Base-by-base conservation (phyloP, 2,797 vertebrate species). In the Gadopsis bispinosus region DNA sequence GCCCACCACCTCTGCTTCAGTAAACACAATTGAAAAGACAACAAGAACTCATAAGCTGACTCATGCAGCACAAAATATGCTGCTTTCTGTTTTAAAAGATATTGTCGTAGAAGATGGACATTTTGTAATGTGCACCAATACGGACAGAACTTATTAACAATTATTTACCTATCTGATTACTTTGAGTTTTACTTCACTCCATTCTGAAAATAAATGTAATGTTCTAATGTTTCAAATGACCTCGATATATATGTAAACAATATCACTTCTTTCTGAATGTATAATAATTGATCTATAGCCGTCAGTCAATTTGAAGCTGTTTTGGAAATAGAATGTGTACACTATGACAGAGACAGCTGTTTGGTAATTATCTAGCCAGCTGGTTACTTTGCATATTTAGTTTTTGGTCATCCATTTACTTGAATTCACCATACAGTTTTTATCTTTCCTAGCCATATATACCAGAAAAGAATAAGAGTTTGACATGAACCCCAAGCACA, bases 1-100 rank as follows among this genome's bases (percentile, higher is more conserved):
- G 0, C 92, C 90, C 60, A 95, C 84, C 75, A 95, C 95, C 89
- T 96, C 98, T 98, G 83, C 77, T 91, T 88, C 35, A 80, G 64
- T 45, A 35, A 58, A 84, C 19, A 90, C 37, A 73, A 26, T 62
- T 26, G 22, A 63, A 70, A 43, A 68, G n/a, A 69, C 19, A n/a
- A 48, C 17, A 64, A 45, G 3, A 37, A 31, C 12, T 43, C 1
- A 19, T 4, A 48, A 62, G 7, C 0, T 12, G 5, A 33, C 16
- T 43, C 12, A 65, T 11, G 20, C 16, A 48, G 2, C 3, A 10
- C 0, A 19, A 48, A 31, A 51, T 55, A 78, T 41, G 11, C 11
- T 31, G n/a, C 68, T 67, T 73, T 48, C 3, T 54, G 31, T 56
- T 65, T 66, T 35, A 66, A 53, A 47, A 51, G 3, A 62, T 41